Evolutionary conservation across 2,888 invertebrate species (phyloP).

Genomic region (Tridacna gigas): DNA sequence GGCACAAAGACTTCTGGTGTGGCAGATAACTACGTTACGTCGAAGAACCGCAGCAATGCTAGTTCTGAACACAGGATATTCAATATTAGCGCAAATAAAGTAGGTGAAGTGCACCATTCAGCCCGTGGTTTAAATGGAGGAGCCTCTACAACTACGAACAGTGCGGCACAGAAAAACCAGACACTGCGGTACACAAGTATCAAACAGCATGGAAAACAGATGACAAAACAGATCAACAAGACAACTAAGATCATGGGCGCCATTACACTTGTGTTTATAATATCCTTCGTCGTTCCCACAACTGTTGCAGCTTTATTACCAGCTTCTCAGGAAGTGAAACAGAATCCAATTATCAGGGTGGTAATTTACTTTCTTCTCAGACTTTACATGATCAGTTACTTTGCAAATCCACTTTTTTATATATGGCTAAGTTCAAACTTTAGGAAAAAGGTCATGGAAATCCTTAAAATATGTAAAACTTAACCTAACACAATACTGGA

Average conservation of each 20-base stretch:
- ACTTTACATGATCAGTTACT: not conserved
- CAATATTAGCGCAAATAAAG: no score
- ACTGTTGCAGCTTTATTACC: not conserved
- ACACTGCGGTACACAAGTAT: no score
- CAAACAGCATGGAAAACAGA: no score
- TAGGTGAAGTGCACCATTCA: no score
- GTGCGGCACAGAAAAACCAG: no score
- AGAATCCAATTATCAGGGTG: not conserved
- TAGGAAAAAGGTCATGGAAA: not conserved
- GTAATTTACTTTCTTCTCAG: not conserved
- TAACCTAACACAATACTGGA: not conserved
- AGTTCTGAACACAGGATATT: no score
- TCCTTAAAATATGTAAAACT: not conserved
- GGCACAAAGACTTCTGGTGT: no score
- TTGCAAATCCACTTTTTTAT: not conserved
- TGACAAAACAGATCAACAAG: not conserved
- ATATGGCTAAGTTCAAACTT: not conserved
- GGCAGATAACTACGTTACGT: no score
- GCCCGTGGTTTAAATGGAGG: no score
- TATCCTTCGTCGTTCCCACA: not conserved
- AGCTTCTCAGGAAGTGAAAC: not conserved
- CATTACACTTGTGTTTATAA: not conserved
- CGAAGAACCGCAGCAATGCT: no score
- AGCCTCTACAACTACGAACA: no score
- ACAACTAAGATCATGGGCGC: constrained; percentile 1